Percentiles rank a stretch among this genome's conserved stretches.
These are phyloP conservation scores for Malurus splendens DNA, from an alignment of 2,797 vertebrate genomes.

Conservation along the genomic window DNA sequence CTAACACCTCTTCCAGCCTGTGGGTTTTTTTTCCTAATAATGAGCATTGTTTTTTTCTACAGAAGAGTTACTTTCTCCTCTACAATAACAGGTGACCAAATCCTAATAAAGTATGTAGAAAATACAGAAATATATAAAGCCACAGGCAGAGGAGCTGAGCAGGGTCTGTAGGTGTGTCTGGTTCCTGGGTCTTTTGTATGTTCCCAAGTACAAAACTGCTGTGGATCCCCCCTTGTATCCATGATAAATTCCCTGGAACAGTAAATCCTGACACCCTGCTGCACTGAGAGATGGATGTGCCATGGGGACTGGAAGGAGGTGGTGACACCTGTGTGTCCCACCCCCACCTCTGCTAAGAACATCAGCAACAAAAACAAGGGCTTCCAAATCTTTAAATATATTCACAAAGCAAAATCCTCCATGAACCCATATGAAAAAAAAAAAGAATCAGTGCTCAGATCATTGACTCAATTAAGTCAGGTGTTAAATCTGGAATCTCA, in stretches of 20 bases:
- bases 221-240: not conserved
- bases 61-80: not conserved
- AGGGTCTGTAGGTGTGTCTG: not conserved
- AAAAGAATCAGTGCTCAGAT: not conserved
- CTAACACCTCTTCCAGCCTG: not conserved
- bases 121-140: not conserved
- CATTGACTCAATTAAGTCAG: not conserved
- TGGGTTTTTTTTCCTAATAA: not conserved
- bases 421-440: not conserved
- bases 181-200: not conserved
- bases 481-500: not conserved
- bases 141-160: not conserved
- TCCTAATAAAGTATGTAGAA: not conserved
- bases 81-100: not conserved
- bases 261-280: not conserved
- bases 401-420: not conserved
- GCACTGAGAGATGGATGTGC: not conserved
- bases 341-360: not conserved
- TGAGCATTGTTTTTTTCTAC: not conserved
- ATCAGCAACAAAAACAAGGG: not conserved
- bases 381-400: not conserved
- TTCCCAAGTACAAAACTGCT: not conserved
- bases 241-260: not conserved
- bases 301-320: not conserved
- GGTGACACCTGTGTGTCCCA: fast-evolving